Base-by-base conservation (phyloP, 2,888 invertebrate genomes). In the Cabera pusaria region DNA sequence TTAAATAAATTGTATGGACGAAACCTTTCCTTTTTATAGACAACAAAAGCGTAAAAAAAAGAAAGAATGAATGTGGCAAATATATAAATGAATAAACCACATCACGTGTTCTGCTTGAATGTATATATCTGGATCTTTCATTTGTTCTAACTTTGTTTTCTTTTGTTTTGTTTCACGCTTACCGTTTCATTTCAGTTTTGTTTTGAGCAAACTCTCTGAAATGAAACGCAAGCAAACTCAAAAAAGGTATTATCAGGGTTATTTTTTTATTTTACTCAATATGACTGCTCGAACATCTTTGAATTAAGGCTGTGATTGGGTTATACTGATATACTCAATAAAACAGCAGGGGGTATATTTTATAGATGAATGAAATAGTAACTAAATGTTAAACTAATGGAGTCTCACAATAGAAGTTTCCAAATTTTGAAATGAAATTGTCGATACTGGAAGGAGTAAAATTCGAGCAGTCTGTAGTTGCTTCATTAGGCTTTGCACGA, bases 171-270 rank as follows among this genome's bases (percentile, higher is more conserved):
- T 35, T 35, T 35, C 35, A 35, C 6, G 35, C 35, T 24, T 35
- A 21, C 35, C 35, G 27, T 35, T 35, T 35, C 26, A 35, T 27
- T 35, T 35, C 35, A 35, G 35, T 27, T 27, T 35, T 35, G 11
- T 14, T 7, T 7, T 14, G 17, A 27, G 16, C 31, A 31, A 31
- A 22, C 4, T 31, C 3, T 2, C 3, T 22, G 31, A 31, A 31
- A 31, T 31, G 22, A 31, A 31, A 22, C 31, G 31, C 21, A 31
- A 31, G 31, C 31, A 31, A 22, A 9, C 21, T 3, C 14, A 14
- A 14, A 31, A 31, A 31, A 31, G 31, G 31, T 31, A 31, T 31
- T 16, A n/a, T 22, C 16, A 31, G 31, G 31, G 29, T 21, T 29
- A 5, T 2, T 17, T 16, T 12, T 28, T 11, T 27, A 10, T 19